Evolutionary conservation across 2,797 vertebrate genomes (phyloP).

Genomic region (Streptopelia turtur): DNA sequence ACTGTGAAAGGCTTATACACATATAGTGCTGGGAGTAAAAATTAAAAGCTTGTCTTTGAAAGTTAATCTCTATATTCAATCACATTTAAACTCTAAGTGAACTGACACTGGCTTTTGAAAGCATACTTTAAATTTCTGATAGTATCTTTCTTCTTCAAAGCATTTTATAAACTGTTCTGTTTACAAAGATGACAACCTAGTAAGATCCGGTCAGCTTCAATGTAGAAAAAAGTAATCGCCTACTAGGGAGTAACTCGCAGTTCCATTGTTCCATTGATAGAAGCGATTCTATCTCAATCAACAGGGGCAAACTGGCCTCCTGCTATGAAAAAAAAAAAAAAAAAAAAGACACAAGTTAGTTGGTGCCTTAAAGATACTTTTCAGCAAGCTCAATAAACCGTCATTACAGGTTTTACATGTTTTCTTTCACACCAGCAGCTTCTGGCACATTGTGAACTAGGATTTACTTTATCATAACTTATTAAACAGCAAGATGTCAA

Average conservation of each 20-base stretch:
- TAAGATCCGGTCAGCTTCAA: background rate
- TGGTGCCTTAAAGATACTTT: background rate
- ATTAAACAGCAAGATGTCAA: background rate
- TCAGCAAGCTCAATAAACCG: background rate
- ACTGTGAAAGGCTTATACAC: background rate
- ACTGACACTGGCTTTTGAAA: background rate
- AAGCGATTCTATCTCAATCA: conserved; percentile 1
- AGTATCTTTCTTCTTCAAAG: background rate
- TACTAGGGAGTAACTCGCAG: background rate
- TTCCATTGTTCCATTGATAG: background rate
- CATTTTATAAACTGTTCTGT: background rate
- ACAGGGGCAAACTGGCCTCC: background rate
- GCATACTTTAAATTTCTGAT: conserved; percentile 14
- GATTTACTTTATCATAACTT: background rate
- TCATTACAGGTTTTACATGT: background rate
- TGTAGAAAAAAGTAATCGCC: background rate
- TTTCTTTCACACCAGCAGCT: background rate
- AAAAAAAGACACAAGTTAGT: background rate
- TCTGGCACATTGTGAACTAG: background rate
- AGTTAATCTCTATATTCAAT: background rate
- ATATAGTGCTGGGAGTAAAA: background rate
- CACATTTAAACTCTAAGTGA: background rate
- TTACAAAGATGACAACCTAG: background rate
- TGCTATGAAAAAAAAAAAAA: background rate
- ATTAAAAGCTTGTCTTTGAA: background rate